Percentiles rank a stretch among this genome's conserved stretches.
These are phyloP conservation scores for Ochropacha duplaris DNA, from an alignment of 2,888 invertebrate genomes.

Conservation along the genomic window DNA sequence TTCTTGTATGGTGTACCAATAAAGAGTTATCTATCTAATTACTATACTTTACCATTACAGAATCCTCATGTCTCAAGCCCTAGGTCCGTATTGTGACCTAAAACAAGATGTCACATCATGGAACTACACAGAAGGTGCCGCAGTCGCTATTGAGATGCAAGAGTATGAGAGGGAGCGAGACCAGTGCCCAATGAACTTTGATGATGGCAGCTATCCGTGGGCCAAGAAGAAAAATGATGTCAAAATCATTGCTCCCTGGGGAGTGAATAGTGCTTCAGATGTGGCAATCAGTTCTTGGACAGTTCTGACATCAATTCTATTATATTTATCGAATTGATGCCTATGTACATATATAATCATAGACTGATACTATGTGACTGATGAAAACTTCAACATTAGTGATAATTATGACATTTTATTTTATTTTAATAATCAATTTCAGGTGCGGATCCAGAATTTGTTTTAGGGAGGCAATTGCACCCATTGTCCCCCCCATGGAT, in stretches of 20 bases:
- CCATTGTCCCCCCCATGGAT: no score
- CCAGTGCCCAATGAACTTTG: slow-evolving; percentile 98
- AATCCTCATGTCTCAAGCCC: slow-evolving; percentile 88
- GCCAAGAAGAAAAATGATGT: slow-evolving; percentile 86
- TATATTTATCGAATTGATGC: slow-evolving; percentile 36
- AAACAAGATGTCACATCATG: slow-evolving; percentile 95
- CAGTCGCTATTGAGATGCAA: slow-evolving; percentile 94
- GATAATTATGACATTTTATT: neutral
- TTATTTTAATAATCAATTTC: neutral
- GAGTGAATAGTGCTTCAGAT: slow-evolving; percentile 43
- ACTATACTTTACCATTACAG: slow-evolving; percentile 58
- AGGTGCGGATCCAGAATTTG: no score
- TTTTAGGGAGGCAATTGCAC: no score
- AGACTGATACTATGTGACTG: neutral
- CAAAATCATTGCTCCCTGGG: slow-evolving; percentile 85
- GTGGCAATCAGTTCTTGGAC: slow-evolving; percentile 36
- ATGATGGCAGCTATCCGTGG: slow-evolving; percentile 96
- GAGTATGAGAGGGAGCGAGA: slow-evolving; percentile 97
- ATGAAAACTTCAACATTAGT: neutral
- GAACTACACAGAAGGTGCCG: slow-evolving; percentile 95
- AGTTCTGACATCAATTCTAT: slow-evolving; percentile 37
- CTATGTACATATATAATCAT: neutral
- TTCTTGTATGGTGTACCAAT: no score
- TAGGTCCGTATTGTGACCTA: slow-evolving; percentile 95
- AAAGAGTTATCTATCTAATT: no score